Base-by-base conservation (phyloP, 2,888 invertebrate genomes). In the Plemyria rubiginata region DNA sequence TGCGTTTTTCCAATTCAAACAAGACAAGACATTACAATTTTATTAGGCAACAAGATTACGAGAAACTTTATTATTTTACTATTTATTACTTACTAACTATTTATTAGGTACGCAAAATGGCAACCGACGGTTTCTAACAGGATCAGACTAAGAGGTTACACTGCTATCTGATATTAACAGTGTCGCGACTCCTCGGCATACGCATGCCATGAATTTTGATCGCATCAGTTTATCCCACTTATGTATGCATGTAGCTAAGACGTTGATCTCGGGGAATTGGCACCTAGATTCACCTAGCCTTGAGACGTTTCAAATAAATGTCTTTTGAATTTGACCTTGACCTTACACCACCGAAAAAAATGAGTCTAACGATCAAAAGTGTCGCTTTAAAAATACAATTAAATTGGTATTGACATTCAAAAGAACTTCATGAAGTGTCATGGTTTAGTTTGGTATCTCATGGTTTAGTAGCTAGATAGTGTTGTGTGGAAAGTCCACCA, bases 201-300 rank as follows among this genome's bases (percentile, higher is more conserved):
- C 22, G 49, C 60, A 49, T 54, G 54, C 50, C 15, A 50, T 50
- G 60, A 60, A 60, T 54, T 60, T 50, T 60, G 60, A 60, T 54
- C 43, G 50, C 60, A 50, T 60, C 49, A 50, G 49, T 60, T 54
- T 60, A 60, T 60, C 54, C 60, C 32, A 54, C 49, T 60, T 41
- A 60, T 13, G 54, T 60, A 60, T 60, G 48, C 53, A 54, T 40
- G 41, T 50, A 43, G 54, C 48, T 45, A 54, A 60, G 28, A 60
- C 53, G 48, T 22, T 22, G 22, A 22, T 22, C 22, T 22, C 22
- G 3, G 2, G 22, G 3, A 22, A 22, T 3, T 22, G 22, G 22
- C 22, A 22, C 22, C 22, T 22, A 22, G 22, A 22, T 22, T 22
- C 22, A 22, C 22, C 22, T 22, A 22, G 22, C 22, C 22, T 22